These are phyloP conservation scores for Akabosia matsudoensis DNA, from an alignment of 1,140 invertebrate genomes.

Conservation along the genomic window DNA sequence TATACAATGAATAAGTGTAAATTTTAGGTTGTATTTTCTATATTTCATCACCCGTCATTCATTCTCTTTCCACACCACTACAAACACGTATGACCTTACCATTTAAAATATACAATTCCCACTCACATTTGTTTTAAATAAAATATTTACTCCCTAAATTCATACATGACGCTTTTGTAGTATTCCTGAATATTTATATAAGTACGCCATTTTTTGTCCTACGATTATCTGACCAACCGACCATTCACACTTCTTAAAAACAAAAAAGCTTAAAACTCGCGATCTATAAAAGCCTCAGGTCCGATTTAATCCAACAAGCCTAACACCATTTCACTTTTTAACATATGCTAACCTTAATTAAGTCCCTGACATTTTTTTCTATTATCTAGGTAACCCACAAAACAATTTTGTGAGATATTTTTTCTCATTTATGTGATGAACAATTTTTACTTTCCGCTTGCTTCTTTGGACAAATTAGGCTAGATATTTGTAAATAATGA, in stretches of 20 bases:
- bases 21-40: neutral
- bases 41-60: constrained; percentile 16
- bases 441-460: neutral
- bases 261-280: too few species aligned
- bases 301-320: neutral
- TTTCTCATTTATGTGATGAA: neutral
- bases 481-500: too few species aligned
- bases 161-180: too few species aligned
- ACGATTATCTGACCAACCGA: too few species aligned
- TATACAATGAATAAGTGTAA: neutral
- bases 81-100: neutral
- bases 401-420: neutral
- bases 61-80: constrained; percentile 8
- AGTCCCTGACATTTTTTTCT: constrained; percentile 6
- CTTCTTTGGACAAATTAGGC: neutral
- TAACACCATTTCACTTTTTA: too few species aligned
- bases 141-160: too few species aligned
- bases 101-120: too few species aligned
- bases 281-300: constrained; percentile 14
- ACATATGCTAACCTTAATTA: neutral
- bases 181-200: too few species aligned
- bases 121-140: too few species aligned
- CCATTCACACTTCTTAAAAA: too few species aligned
- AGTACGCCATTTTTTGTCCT: too few species aligned
- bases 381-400: too few species aligned